These are phyloP conservation scores for Phaedon cochleariae DNA, from an alignment of 2,888 invertebrate genomes.

Conservation along the genomic window DNA sequence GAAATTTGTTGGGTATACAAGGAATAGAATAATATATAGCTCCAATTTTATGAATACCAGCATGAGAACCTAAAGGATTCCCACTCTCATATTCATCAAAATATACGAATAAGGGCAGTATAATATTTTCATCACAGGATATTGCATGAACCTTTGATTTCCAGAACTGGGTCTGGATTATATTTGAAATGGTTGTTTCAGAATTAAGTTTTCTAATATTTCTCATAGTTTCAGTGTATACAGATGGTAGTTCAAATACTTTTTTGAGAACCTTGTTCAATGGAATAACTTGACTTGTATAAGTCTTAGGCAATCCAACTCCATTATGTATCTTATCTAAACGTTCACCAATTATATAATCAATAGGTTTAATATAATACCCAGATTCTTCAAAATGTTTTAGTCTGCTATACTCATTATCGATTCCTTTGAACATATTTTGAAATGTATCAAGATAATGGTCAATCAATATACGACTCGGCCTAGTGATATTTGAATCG, in stretches of 20 bases:
- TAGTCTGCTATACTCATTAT: slow-evolving; percentile 25
- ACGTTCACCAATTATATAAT: slow-evolving; percentile 6
- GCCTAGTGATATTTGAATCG: background rate
- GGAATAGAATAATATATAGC: slow-evolving; percentile 38
- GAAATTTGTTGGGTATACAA: slow-evolving; percentile 12
- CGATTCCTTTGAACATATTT: slow-evolving; percentile 21
- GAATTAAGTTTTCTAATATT: background rate
- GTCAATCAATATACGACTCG: no score
- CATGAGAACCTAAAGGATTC: slow-evolving; percentile 41
- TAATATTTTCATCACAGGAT: background rate
- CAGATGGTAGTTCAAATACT: background rate
- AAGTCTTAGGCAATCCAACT: background rate
- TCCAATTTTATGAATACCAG: slow-evolving; percentile 30
- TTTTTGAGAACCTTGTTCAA: slow-evolving; percentile 2
- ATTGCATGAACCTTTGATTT: slow-evolving; percentile 9
- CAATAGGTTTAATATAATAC: slow-evolving; percentile 8
- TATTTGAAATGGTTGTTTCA: background rate
- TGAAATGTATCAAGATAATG: slow-evolving; percentile 5
- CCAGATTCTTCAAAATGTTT: slow-evolving; percentile 22
- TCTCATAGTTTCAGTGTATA: background rate
- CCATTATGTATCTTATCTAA: slow-evolving; percentile 3
- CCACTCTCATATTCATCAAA: slow-evolving; percentile 45
- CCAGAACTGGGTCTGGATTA: slow-evolving; percentile 21
- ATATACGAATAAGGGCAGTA: slow-evolving; percentile 30
- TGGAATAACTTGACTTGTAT: slow-evolving; percentile 3